Conservation (phyloP, 2,888 invertebrate genomes). For the Nezara viridula region DNA sequence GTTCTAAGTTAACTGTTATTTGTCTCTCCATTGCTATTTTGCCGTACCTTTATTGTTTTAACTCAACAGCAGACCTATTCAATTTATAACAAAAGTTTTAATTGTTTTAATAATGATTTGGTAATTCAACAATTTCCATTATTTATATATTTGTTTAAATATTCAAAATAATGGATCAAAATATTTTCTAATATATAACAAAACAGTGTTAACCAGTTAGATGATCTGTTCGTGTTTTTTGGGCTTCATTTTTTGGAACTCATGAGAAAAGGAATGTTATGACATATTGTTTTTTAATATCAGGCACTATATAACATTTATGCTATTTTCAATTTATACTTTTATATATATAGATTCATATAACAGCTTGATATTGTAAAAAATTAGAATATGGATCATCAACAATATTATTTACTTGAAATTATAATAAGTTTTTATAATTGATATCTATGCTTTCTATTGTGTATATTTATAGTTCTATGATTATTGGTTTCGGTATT, state of each 20-base stretch:
- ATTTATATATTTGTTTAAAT: too few species aligned
- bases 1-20: too few species aligned
- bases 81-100: not conserved
- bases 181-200: not conserved
- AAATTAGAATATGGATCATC: not conserved
- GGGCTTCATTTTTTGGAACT: too few species aligned
- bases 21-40: too few species aligned
- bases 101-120: not conserved
- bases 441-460: not conserved
- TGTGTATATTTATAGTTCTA: not conserved
- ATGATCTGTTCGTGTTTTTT: not conserved
- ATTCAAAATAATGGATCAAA: too few species aligned
- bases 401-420: not conserved
- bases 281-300: not conserved
- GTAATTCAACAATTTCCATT: not conserved
- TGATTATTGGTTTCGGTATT: not conserved
- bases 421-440: not conserved
- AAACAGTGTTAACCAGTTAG: not conserved
- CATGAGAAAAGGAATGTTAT: too few species aligned
- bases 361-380: not conserved
- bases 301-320: too few species aligned
- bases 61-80: not conserved
- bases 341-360: too few species aligned
- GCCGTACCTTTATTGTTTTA: too few species aligned
- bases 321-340: too few species aligned